A percentile compares a stretch with the other conserved stretches of the same genome.
These are phyloP conservation scores for Caenorhabditis sp. DNA, from an alignment of 2,888 invertebrate species.

Conservation along the genomic window DNA sequence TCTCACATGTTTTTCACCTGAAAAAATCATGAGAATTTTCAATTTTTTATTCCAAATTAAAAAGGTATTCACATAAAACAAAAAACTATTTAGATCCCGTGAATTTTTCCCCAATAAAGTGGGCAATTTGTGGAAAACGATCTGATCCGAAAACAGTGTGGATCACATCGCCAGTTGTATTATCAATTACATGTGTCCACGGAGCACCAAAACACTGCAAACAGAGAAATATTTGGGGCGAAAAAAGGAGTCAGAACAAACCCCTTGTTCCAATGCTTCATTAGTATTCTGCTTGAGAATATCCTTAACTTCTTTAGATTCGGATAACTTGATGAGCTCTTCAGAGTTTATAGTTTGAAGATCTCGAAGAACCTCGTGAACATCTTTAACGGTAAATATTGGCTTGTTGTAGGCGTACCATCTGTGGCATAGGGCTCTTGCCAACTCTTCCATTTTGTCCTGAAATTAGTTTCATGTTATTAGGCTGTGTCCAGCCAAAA, in stretches of 20 bases:
- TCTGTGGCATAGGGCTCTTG: constrained; percentile 24
- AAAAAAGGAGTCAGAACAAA: not conserved
- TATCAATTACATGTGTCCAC: constrained; percentile 31
- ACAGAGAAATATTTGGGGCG: not conserved
- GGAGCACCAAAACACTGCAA: constrained; percentile 38
- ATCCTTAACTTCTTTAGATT: constrained; percentile 27
- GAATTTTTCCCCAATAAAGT: constrained; percentile 23
- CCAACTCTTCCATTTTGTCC: constrained; percentile 24
- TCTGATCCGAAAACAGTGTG: constrained; percentile 37
- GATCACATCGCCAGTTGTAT: constrained; percentile 18
- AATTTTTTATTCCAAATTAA: too few relatives aligned
- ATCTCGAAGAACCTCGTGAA: constrained; percentile 26
- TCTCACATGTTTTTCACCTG: too few relatives aligned
- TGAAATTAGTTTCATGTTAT: constrained; percentile 5
- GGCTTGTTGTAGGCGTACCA: constrained; percentile 35
- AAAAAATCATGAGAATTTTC: too few relatives aligned
- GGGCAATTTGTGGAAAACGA: constrained; percentile 34
- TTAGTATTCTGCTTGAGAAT: constrained; percentile 33
- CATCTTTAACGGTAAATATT: constrained; percentile 27
- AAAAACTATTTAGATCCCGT: not conserved
- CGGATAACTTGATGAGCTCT: constrained; percentile 18
- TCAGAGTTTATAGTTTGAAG: constrained; percentile 18
- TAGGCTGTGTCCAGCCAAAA: too few relatives aligned
- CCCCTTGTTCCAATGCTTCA: constrained; percentile 30
- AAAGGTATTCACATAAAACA: too few relatives aligned